A percentile compares a stretch with the other conserved stretches of the same genome.
Evolutionary conservation across 1,140 invertebrate species (phyloP).

Genomic region (Drosophila oshimai): DNA sequence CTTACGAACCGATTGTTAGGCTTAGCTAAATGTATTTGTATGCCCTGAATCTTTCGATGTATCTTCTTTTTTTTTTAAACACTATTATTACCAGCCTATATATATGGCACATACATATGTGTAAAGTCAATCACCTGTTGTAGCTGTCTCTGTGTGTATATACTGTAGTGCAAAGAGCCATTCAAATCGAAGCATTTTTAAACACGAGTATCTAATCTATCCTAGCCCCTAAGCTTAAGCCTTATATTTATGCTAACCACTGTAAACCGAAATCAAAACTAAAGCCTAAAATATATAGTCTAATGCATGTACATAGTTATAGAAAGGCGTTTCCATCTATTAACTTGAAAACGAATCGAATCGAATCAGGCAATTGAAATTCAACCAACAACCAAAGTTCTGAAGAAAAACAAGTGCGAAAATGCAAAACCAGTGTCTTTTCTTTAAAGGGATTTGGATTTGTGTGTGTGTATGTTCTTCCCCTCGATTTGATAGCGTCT

Average conservation of each 20-base stretch:
- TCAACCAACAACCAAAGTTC: slow-evolving; percentile 45
- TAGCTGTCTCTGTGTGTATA: slow-evolving; percentile 49
- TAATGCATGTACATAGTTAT: slow-evolving; percentile 77
- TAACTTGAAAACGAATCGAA: slow-evolving; percentile 6
- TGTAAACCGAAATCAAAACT: slow-evolving; percentile 9
- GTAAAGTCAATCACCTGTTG: slow-evolving; percentile 12
- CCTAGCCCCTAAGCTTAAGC: slow-evolving; percentile 42
- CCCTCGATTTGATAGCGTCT: slow-evolving; percentile 35
- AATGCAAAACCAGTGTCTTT: slow-evolving; percentile 6
- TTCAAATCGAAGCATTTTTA: slow-evolving; percentile 44
- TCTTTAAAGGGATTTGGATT: not conserved
- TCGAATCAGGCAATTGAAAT: slow-evolving; percentile 14
- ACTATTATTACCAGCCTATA: not conserved
- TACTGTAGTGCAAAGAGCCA: slow-evolving; percentile 9
- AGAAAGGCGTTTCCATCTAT: slow-evolving; percentile 18
- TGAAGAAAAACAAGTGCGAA: slow-evolving; percentile 31
- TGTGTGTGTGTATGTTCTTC: not conserved
- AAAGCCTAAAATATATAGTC: slow-evolving; percentile 37
- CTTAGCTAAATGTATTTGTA: slow-evolving; percentile 9
- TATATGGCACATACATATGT: slow-evolving; percentile 20
- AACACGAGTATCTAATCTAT: slow-evolving; percentile 32
- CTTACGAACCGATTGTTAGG: slow-evolving; percentile 42
- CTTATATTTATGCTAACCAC: slow-evolving; percentile 43
- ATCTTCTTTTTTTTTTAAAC: slow-evolving; percentile 13
- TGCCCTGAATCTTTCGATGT: not conserved